phyloP scores from a whole-genome alignment of 2,888 invertebrate species.

The Hyposoter didymator region DNA sequence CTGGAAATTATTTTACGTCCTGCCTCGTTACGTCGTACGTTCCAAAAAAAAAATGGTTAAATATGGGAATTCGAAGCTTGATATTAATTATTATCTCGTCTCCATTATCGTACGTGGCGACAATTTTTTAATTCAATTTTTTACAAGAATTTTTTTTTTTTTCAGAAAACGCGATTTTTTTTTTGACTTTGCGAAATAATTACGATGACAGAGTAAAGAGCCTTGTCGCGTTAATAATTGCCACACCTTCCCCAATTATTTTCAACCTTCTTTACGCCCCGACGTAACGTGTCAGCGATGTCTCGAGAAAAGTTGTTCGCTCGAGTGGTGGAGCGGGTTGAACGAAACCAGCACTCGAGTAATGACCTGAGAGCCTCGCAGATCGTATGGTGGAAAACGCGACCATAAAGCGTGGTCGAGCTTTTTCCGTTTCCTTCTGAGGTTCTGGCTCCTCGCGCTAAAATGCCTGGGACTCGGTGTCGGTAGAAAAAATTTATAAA shows the following conservation, averaged over 20 bases:
- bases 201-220: background rate
- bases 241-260: background rate
- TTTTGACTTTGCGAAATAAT: background rate
- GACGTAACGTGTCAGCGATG: slow-evolving; percentile 22
- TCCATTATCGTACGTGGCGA: background rate
- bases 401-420: slow-evolving; percentile 26
- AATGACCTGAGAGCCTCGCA: slow-evolving; percentile 32
- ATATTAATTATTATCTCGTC: background rate
- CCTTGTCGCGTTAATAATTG: slow-evolving; percentile 30
- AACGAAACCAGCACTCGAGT: slow-evolving; percentile 56
- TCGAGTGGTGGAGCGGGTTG: slow-evolving; percentile 27
- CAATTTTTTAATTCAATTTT: background rate
- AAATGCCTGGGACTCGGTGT: slow-evolving; percentile 2
- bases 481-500: slow-evolving; percentile 55
- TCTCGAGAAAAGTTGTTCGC: slow-evolving; percentile 39
- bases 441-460: slow-evolving; percentile 3
- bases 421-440: slow-evolving; percentile 1
- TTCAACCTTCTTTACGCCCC: slow-evolving; percentile 11
- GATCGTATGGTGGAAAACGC: slow-evolving; percentile 47
- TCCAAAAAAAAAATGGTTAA: background rate
- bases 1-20: slow-evolving; percentile 12
- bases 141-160: background rate
- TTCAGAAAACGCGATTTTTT: background rate
- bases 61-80: background rate
- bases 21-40: background rate